Percentiles rank a stretch among this genome's conserved stretches.
Evolutionary conservation across 2,888 invertebrate species (phyloP).

Genomic region (Steinernema hermaphroditum): DNA sequence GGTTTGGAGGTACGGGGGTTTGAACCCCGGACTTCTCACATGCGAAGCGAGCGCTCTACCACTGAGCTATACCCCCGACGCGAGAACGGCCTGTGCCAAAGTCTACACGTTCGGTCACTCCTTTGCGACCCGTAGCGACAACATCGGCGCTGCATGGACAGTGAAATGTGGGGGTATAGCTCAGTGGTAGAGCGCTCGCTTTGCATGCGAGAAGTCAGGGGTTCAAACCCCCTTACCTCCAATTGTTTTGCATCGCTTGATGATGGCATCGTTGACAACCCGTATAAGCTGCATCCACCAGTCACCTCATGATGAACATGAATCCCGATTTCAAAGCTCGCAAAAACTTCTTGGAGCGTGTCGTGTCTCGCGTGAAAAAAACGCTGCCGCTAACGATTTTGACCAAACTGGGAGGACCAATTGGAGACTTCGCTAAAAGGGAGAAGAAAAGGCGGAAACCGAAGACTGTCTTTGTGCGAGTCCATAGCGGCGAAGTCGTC

Average conservation of each 20-base stretch:
- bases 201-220: constrained; percentile 49
- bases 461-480: background rate
- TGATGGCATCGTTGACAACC: too few species aligned
- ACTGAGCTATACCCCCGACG: constrained; percentile 51
- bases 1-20: constrained; percentile 57
- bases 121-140: too few species aligned
- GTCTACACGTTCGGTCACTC: background rate
- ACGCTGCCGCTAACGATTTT: background rate
- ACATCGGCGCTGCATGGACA: too few species aligned
- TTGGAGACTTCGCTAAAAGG: background rate
- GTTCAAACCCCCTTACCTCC: constrained; percentile 35
- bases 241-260: background rate
- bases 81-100: background rate
- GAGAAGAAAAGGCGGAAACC: background rate
- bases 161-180: constrained; percentile 41
- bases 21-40: constrained; percentile 63
- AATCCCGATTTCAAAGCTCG: too few species aligned
- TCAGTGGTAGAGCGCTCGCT: constrained; percentile 52
- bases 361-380: background rate
- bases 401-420: background rate
- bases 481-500: background rate
- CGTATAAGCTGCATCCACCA: too few species aligned
- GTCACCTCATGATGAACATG: too few species aligned
- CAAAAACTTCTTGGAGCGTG: background rate
- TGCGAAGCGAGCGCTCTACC: constrained; percentile 64